A percentile compares a stretch with the other conserved stretches of the same genome.
Conservation (phyloP, 2,888 invertebrate genomes). For the Nomada fabriciana region DNA sequence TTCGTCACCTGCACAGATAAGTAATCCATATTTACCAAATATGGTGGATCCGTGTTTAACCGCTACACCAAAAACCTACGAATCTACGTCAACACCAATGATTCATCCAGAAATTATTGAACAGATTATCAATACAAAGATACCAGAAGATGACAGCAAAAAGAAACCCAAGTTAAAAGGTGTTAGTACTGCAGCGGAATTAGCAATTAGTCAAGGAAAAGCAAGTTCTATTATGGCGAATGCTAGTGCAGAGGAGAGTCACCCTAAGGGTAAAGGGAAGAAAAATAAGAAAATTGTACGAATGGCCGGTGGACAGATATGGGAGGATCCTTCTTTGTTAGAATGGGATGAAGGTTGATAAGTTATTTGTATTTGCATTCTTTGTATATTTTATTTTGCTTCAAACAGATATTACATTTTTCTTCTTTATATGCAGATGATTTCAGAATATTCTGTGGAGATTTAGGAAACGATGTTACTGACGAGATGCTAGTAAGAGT, state of each 20-base stretch:
- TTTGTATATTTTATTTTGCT: constrained; percentile 3
- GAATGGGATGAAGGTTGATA: constrained; percentile 96
- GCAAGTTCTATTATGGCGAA: constrained; percentile 84
- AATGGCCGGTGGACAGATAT: constrained; percentile 96
- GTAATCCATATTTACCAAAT: constrained; percentile 80
- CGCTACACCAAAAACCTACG: constrained; percentile 84
- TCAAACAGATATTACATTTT: constrained; percentile 33
- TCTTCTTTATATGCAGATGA: constrained; percentile 88
- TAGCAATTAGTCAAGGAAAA: constrained; percentile 88
- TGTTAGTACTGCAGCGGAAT: constrained; percentile 87
- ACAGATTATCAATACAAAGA: constrained; percentile 82
- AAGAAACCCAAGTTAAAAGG: constrained; percentile 89
- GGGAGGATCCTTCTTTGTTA: constrained; percentile 97
- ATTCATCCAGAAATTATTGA: constrained; percentile 83
- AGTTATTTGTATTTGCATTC: background rate
- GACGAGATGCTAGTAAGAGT: constrained; percentile 98
- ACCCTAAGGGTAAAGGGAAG: constrained; percentile 85
- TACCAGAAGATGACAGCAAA: constrained; percentile 81
- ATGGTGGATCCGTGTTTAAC: constrained; percentile 80
- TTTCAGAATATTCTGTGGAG: constrained; percentile 99
- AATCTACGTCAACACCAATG: constrained; percentile 78
- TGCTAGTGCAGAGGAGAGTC: constrained; percentile 81
- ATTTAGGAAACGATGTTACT: constrained; percentile 99
- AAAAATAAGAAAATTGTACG: constrained; percentile 92
- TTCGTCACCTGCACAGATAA: constrained; percentile 83